Conservation (phyloP, 2,888 invertebrate species). For the Phaonia tiefii region DNA sequence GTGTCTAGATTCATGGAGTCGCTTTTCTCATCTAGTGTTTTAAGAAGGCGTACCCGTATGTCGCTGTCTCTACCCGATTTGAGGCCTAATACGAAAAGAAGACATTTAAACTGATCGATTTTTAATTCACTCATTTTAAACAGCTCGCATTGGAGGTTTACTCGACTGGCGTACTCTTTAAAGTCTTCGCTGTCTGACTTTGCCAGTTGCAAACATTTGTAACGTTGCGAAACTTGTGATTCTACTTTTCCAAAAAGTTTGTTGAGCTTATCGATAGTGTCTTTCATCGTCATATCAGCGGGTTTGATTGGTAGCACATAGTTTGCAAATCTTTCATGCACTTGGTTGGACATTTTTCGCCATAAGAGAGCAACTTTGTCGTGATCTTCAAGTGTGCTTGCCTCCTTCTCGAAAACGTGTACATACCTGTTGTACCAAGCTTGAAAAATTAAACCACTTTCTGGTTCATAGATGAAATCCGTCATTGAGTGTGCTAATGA, state of each 20-base stretch:
- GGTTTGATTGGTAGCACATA: too few species aligned
- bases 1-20: constrained; percentile 18
- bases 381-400: constrained; percentile 15
- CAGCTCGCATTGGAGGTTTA: too few species aligned
- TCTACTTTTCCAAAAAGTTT: background rate
- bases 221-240: background rate
- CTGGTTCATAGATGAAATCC: constrained; percentile 25
- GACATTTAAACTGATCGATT: too few species aligned
- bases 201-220: constrained; percentile 39
- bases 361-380: constrained; percentile 37
- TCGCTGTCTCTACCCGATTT: constrained; percentile 27
- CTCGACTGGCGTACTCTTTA: constrained; percentile 32
- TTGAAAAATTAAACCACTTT: constrained; percentile 40
- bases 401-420: constrained; percentile 41
- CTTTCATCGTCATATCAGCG: background rate
- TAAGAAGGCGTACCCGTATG: constrained; percentile 34
- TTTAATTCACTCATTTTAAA: too few species aligned
- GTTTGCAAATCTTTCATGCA: constrained; percentile 22
- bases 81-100: too few species aligned
- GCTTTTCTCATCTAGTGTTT: constrained; percentile 29
- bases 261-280: background rate
- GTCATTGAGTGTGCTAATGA: constrained; percentile 21
- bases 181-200: constrained; percentile 41
- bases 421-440: constrained; percentile 25
- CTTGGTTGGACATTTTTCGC: constrained; percentile 38